These are phyloP conservation scores for Hyperopisus bebe DNA, from an alignment of 2,113 vertebrate species.

Conservation along the genomic window DNA sequence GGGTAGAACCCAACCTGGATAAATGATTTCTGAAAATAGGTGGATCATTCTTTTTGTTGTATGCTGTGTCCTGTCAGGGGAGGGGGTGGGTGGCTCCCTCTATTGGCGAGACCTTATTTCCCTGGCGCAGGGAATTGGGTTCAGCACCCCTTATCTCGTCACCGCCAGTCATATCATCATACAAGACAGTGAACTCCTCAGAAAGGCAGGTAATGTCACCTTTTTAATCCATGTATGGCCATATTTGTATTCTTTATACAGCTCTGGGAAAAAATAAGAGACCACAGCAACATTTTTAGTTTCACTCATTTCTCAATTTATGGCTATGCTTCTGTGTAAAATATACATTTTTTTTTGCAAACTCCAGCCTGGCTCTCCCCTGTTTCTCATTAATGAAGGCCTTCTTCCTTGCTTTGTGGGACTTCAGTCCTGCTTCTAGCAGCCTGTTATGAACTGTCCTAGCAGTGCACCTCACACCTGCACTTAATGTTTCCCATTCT, in stretches of 20 bases:
- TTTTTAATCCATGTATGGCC: neutral
- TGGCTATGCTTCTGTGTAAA: no score
- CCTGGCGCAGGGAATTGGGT: constrained; percentile 48
- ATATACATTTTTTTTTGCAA: no score
- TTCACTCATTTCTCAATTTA: no score
- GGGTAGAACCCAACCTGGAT: neutral
- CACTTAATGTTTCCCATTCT: no score
- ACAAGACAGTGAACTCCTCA: constrained; percentile 50
- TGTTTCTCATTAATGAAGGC: no score
- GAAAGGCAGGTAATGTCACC: constrained; percentile 48
- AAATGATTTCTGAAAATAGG: neutral
- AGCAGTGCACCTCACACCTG: no score
- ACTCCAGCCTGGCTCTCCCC: no score
- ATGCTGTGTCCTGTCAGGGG: constrained; percentile 39
- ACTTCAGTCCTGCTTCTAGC: no score
- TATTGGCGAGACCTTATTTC: constrained; percentile 55
- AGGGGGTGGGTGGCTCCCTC: constrained; percentile 57
- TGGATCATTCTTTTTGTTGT: neutral
- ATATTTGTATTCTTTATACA: neutral
- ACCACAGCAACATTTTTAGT: no score
- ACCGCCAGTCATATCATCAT: constrained; percentile 49
- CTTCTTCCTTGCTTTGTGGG: no score
- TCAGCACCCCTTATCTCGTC: constrained; percentile 53
- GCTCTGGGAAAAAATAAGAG: no score
- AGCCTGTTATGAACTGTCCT: no score